Base-by-base conservation (phyloP, 1,140 invertebrate genomes). In the Mylabris phalerata region DNA sequence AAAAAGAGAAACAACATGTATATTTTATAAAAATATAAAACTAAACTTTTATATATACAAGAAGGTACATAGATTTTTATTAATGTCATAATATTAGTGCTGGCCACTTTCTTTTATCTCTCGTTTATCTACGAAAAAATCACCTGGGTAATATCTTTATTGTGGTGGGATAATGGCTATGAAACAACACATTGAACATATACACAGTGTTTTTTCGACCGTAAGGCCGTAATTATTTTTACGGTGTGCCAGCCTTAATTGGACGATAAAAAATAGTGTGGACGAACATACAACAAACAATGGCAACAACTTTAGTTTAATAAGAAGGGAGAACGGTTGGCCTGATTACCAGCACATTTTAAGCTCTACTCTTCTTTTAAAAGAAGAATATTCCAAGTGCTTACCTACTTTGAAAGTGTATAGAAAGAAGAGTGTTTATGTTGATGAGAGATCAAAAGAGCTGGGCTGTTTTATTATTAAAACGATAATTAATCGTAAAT, bases 71-170 rank as follows among this genome's bases (percentile, higher is more conserved):
- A 59, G 55, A 57, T 57, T 55, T 59, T 49, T 60, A 60, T 55
- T 60, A 60, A 60, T 60, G 50, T 60, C 58, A 60, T 50, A 55
- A 54, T 59, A 59, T 59, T 52, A 52, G 50, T 52, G 42, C 50
- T n/a, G 50, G 50, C 50, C 40, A 50, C 49, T 50, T 50, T 11
- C 38, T 50, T 50, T 50, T 50, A 50, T 50, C 49, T 39, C 49
- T 40, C 49, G 42, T 50, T 41, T 41, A 50, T 50, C 50, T 52
- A 43, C 42, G 32, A 52, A 52, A 52, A 41, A 41, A 44, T 52
- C 50, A 52, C 50, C 50, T 43, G 50, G 41, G 50, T 44, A 52
- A 52, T 52, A 52, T 52, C 50, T 52, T 52, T 52, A 52, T 52
- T 52, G 50, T 44, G 32, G 32, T 32, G 32, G 32, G 32, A 32